Evolutionary conservation across 2,797 vertebrate genomes (phyloP), one percentile per base, ranked within the genome.

Genomic region (Cossypha polioptera): DNA sequence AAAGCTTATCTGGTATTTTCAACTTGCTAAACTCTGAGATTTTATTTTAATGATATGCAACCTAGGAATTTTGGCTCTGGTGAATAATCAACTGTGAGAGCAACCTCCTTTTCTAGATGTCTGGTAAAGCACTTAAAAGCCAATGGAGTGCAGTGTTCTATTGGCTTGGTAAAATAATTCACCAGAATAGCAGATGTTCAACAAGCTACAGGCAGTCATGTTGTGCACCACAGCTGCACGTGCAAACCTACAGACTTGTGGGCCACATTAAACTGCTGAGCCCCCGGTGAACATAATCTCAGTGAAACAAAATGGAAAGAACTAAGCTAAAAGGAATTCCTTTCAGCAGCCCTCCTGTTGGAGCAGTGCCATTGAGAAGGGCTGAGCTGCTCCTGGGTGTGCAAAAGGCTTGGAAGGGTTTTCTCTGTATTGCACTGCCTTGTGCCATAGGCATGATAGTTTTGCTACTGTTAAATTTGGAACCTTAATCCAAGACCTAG

Each of bases 1-100:
- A 92, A 85, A 88, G 21, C 57, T 95, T 91, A 58, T 75, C 43
- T 63, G 43, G 53, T 90, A 74, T 87, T 91, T 89, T 92, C 85
- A 81, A 79, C 63, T 71, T 94, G 43, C 53, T 94, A 76, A 96
- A 77, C 36, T 89, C 59, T 48, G 47, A 66, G 43, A 42, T 45
- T 53, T 55, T 50, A 66, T 48, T 79, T 51, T 16, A 61, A 54
- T 83, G 43, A 36, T 33, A 20, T 19, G 18, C 21, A 72, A 38
- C 51, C 63, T n/a, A 72, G 15, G 29, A 73, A 88, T 80, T 88
- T 91, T 76, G 77, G 48, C 25, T 63, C 73, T 88, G 68, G 45
- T 82, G 69, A 74, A 48, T 66, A 51, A 78, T 55, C 54, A 92
- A 22, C 47, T 86, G 28, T 40, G 36, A 58, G 31, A 75, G 31